Base-by-base conservation (phyloP, 2,888 invertebrate species). In the Mesochorus sp. region DNA sequence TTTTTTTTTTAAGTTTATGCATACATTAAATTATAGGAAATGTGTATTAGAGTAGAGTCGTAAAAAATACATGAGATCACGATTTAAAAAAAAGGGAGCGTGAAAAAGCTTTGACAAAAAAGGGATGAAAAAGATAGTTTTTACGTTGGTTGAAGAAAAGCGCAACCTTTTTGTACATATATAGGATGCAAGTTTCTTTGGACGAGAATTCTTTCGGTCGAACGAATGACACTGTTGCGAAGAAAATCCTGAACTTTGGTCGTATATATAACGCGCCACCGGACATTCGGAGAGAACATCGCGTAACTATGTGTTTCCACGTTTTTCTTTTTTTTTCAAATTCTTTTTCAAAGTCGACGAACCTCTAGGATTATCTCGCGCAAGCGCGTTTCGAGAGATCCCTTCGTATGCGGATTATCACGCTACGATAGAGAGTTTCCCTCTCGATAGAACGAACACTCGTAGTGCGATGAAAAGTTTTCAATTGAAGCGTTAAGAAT, bases 321-420 rank as follows among this genome's bases (percentile, higher is more conserved):
- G 47, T 21, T 2, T 37, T 37, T 37, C 12, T 12, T 12, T 37
- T 12, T 37, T 37, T 37, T 8, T 37, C 37, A n/a, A 2, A n/a
- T 2, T 37, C 12, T 37, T 37, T 37, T 37, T 37, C 37, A 53
- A 53, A 28, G 67, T 42, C 39, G 19, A 42, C 42, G 14, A 42
- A 26, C 14, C 28, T 12, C n/a, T 14, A 39, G 78, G 78, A 78
- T 78, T 78, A 78, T 74, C 68, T 57, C 78, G 73, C 73, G 70
- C 70, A 70, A 70, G 59, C 59, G 70, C 55, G 17, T 47, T 47
- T 34, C 37, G n/a, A n/a, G n/a, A n/a, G n/a, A n/a, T 31, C 37
- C 21, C 24, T 37, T 26, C 57, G 12, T n/a, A 24, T 47, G 49
- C 59, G 70, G 70, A 70, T 70, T 78, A 74, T 73, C 57, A 64